phyloP scores from a whole-genome alignment of 2,113 vertebrate genomes.

The Aix galericulata region DNA sequence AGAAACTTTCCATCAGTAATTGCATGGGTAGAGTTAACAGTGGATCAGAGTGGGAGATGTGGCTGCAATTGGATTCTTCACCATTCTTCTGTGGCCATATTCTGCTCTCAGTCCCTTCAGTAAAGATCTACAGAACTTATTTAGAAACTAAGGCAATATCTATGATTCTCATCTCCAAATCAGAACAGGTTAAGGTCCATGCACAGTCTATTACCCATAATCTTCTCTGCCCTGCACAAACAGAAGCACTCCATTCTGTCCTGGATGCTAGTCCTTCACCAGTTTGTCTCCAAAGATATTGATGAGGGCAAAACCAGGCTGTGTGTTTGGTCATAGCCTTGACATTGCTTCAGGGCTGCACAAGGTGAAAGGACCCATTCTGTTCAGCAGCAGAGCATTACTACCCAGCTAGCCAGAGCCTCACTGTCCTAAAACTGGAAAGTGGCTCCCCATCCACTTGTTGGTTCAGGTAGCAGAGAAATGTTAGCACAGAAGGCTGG shows the following conservation, averaged over 20 bases:
- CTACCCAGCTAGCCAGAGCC: not conserved
- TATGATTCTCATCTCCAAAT: not conserved
- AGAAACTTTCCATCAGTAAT: not conserved
- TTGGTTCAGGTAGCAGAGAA: not conserved
- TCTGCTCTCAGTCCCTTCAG: not conserved
- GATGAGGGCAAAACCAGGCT: not conserved
- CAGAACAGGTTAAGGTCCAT: not conserved
- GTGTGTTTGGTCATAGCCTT: not conserved
- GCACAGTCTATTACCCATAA: not conserved
- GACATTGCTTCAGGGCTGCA: not conserved
- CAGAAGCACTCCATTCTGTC: not conserved
- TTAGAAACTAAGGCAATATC: not conserved
- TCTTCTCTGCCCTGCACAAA: not conserved
- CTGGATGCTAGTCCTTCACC: not conserved
- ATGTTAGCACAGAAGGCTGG: not conserved
- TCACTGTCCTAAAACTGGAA: not conserved
- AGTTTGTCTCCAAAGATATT: not conserved
- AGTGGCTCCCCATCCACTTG: not conserved
- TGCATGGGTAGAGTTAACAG: not conserved
- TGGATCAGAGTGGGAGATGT: not conserved
- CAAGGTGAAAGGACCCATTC: not conserved
- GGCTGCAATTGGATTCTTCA: not conserved
- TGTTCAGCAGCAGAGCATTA: not conserved
- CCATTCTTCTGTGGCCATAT: not conserved
- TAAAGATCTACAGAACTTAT: not conserved